Conservation (phyloP, 2,113 vertebrate species). For the Chloropsis hardwickii region DNA sequence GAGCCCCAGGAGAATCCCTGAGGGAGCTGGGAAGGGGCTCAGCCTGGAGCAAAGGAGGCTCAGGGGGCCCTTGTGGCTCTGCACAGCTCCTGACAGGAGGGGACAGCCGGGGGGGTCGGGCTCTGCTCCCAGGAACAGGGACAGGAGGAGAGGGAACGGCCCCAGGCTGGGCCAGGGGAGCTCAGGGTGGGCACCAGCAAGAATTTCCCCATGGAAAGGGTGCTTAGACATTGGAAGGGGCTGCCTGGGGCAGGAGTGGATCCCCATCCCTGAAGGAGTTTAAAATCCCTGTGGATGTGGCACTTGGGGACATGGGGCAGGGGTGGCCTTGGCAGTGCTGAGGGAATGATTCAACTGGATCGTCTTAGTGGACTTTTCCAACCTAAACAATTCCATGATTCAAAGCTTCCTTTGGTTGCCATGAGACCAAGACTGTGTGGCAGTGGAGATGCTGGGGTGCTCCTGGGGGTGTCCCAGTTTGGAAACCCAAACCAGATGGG, state of each 20-base stretch:
- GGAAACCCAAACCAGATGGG: background rate
- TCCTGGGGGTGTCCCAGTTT: background rate
- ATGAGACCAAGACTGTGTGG: accelerated
- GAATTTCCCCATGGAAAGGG: background rate
- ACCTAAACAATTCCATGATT: background rate
- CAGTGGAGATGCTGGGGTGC: background rate
- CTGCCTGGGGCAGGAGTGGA: background rate
- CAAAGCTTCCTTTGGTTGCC: background rate
- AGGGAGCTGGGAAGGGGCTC: background rate
- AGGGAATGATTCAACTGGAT: background rate
- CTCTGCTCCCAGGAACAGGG: background rate
- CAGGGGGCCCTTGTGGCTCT: background rate
- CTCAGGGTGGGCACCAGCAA: accelerated
- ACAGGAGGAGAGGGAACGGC: background rate
- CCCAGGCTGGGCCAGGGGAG: background rate
- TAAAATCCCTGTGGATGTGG: background rate
- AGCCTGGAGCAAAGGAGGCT: background rate
- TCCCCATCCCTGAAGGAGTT: background rate
- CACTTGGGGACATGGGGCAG: background rate
- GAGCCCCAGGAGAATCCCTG: background rate
- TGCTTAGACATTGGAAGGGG: accelerated
- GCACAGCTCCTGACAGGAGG: background rate
- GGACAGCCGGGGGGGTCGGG: background rate
- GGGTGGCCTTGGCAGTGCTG: background rate
- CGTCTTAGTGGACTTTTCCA: background rate